Evolutionary conservation across 2,888 invertebrate genomes (phyloP), one percentile per base, ranked within the genome.

Genomic region (Sarcophaga caerulescens): DNA sequence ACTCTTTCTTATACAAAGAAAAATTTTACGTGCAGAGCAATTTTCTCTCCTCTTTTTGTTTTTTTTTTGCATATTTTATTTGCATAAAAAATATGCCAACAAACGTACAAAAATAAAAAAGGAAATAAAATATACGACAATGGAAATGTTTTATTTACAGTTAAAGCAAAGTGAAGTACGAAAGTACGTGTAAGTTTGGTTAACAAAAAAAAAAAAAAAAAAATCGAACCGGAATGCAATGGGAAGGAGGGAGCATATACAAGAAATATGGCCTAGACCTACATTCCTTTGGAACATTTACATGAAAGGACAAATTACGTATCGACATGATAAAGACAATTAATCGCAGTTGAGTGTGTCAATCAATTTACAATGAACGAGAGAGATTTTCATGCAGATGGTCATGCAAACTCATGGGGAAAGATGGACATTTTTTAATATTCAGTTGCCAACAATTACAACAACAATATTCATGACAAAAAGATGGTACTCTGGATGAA

Each of bases 141-240:
- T n/a, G 57, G 1, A 83, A n/a, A 70, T 70, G 45, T 71, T 76
- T 76, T 76, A 66, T 66, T 70, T 76, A 21, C 74, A 79, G 4
- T 65, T 74, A 47, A 79, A 45, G 23, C 68, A 21, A 60, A 68
- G 63, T 25, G 44, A 17, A 71, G 21, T 19, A 62, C 4, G 11
- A 62, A 35, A 52, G 12, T 57, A 25, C 44, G 23, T 23, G 21
- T 59, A 19, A 12, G 57, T 12, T 14, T 52, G 52, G 14, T 52
- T 47, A 14, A 14, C 47, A 47, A 3, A 47, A 47, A 47, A 47
- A 10, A 47, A 47, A 2, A 47, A 10, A 47, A 47, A 12, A 25
- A 25, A 35, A 35, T 35, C 6, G 35, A 35, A 35, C 6, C 6
- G 35, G 52, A 4, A 14, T 12, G 4, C 52, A 52, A 4, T 14